Percentiles rank a stretch among this genome's conserved stretches.
Evolutionary conservation across 2,888 invertebrate species (phyloP).

Genomic region (Eupithecia subfuscata): DNA sequence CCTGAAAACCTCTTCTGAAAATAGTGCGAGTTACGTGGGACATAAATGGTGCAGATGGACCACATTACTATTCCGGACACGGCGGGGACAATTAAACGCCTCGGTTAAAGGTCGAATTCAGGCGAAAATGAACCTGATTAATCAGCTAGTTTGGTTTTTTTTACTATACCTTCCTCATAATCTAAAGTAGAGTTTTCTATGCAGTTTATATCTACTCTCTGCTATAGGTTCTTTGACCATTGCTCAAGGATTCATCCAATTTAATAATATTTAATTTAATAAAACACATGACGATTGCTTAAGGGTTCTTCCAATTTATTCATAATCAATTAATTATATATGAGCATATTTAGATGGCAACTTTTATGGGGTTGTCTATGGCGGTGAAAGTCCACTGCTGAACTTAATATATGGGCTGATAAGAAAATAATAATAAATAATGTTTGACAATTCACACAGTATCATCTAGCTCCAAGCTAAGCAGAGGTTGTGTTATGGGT

Average conservation of each 20-base stretch:
- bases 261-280: too few species aligned
- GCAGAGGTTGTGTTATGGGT: too few species aligned
- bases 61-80: slow-evolving; percentile 22
- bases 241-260: too few species aligned
- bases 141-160: slow-evolving; percentile 4
- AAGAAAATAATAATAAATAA: too few species aligned
- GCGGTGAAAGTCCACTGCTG: neutral
- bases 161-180: neutral
- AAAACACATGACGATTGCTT: too few species aligned
- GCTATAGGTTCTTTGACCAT: too few species aligned
- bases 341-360: too few species aligned
- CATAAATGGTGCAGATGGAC: slow-evolving; percentile 66
- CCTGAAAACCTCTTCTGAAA: slow-evolving; percentile 57
- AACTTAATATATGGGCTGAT: neutral
- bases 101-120: slow-evolving; percentile 1
- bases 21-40: slow-evolving; percentile 65
- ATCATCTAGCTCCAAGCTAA: too few species aligned
- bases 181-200: neutral
- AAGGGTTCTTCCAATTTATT: neutral
- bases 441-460: too few species aligned
- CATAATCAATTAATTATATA: too few species aligned
- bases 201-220: neutral
- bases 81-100: slow-evolving; percentile 18
- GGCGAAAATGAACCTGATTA: slow-evolving; percentile 13
- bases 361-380: too few species aligned